Base-by-base conservation (phyloP, 1,140 invertebrate genomes). In the Copidosoma floridanum region DNA sequence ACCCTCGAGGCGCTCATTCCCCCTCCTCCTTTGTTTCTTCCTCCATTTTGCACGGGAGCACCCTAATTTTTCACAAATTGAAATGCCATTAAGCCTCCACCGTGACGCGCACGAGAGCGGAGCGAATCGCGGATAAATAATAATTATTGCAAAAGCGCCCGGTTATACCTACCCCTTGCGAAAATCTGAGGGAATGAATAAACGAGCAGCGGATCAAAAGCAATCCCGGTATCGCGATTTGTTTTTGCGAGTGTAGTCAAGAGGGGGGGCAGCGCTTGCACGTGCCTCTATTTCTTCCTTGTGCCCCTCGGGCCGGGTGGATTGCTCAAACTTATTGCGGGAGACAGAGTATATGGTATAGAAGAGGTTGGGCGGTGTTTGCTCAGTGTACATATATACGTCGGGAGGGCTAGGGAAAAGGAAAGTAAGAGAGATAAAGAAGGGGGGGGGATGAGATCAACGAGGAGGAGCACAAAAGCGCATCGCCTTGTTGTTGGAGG, bases 141-240 rank as follows among this genome's bases (percentile, higher is more conserved):
- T 20, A 21, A 43, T 27, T 43, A 29, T 10, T 37, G 35, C 4
- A 35, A 35, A 20, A 23, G 48, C 1, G n/a, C n/a, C n/a, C n/a
- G n/a, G n/a, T n/a, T n/a, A n/a, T n/a, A n/a, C n/a, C n/a, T n/a
- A n/a, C n/a, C n/a, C n/a, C 20, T 24, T 6, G 18, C 1, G 2
- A 29, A 23, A 56, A 35, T 38, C 50, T 43, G 14, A 21, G 35
- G 20, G 41, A 26, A 40, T 41, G 48, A 61, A 60, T 54, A 29
- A 54, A 40, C 23, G 32, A 37, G 41, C 41, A 20, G 54, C 40
- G 47, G 41, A 54, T 47, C 29, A 54, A 54, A 47, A 27, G 48
- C 38, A 44, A 60, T 53, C 21, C 40, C 21, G 11, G 29, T n/a
- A n/a, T 10, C 20, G n/a, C 16, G 43, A 54, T 50, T 54, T 56